Evolutionary conservation across 2,797 vertebrate genomes (phyloP).

Genomic region (Hylomyscus alleni): DNA sequence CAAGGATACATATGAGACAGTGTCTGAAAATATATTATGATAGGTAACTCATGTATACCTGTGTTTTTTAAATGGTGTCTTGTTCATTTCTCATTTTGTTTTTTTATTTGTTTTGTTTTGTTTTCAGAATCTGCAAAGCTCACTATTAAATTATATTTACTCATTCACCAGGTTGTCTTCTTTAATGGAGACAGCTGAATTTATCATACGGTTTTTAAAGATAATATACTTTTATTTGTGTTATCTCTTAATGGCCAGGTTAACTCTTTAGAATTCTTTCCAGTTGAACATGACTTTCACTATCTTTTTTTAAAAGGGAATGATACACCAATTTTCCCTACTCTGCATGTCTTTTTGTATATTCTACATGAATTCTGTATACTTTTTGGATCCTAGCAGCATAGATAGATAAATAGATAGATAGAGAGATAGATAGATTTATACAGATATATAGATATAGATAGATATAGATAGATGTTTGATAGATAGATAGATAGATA

Average conservation of each 20-base stretch:
- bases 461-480: too few relatives aligned
- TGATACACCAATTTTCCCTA: not conserved
- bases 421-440: too few relatives aligned
- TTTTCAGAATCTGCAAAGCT: not conserved
- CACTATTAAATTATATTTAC: not conserved
- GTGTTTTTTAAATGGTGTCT: not conserved
- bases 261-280: not conserved
- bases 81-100: not conserved
- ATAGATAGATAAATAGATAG: too few relatives aligned
- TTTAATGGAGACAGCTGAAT: not conserved
- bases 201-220: not conserved
- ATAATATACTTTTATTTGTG: not conserved
- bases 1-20: too few relatives aligned
- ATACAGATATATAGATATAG: too few relatives aligned
- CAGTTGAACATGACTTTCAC: not conserved
- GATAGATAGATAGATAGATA: too few relatives aligned
- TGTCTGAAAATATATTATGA: not conserved
- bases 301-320: not conserved
- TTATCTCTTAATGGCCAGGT: not conserved
- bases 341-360: not conserved
- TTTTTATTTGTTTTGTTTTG: not conserved
- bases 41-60: not conserved
- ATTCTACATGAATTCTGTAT: not conserved
- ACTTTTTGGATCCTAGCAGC: not conserved
- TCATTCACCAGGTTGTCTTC: rapidly evolving